Base-by-base conservation (phyloP, 2,113 vertebrate genomes). In the Columba livia region DNA sequence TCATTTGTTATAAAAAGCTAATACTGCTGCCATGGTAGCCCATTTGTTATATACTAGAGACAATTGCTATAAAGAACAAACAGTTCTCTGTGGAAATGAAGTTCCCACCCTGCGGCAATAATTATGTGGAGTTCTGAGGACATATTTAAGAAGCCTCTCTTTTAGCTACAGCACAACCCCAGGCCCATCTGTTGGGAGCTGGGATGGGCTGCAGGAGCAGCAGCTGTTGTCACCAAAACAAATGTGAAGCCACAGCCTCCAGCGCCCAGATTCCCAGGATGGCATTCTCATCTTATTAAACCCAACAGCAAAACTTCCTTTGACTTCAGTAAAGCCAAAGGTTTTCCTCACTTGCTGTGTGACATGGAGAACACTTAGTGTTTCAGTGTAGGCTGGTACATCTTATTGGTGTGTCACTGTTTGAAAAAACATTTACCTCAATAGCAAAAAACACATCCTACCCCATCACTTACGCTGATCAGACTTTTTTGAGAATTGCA, bases 401-500 rank as follows among this genome's bases (percentile, higher is more conserved):
- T 78, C 36, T 36, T 44, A 62, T 32, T 72, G 16, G 24, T 36
- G 17, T 53, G 32, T 38, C 32, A 21, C 15, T 58, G 19, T 36
- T 69, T 13, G 32, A 34, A 80, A 62, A 85, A 72, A 12, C 12
- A 23, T 77, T 51, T 77, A 77, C 5, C 13, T 32, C 4, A 2
- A 47, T 1, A 64, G 36, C 51, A 51, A 66, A 66, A 79, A 0
- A 3, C 0, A 0, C 44, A 13, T 51, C 42, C 58, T 80, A 64
- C 4, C 18, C 24, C 13, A 36, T 40, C 40, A 34, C 15, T 47
- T 77, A 36, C 24, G 8, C 29, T 40, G 50, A n/a, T 65, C 29
- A 73, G 70, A 56, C 29, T 32, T 57, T 73, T 67, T 47, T 72
- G 40, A 73, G 26, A 56, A 67, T n/a, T 75, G 24, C 32, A 60